These are phyloP conservation scores for Byasa hedistus DNA, from an alignment of 2,888 invertebrate species.

Conservation along the genomic window DNA sequence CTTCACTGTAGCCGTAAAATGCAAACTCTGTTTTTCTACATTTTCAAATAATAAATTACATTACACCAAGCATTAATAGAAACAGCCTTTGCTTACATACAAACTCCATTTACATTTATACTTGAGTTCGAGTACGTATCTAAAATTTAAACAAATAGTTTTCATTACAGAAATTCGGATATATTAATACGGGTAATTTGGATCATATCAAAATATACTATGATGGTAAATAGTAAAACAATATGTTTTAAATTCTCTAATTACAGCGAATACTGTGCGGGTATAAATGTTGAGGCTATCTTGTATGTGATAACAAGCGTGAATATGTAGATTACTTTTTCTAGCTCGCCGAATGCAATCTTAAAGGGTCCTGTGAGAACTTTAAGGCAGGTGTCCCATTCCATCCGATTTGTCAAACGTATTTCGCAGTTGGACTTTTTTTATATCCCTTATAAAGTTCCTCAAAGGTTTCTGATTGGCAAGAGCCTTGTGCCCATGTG, in stretches of 20 bases:
- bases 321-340: conserved; percentile 29
- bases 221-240: not conserved
- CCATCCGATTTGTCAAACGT: conserved; percentile 31
- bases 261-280: not conserved
- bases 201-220: not conserved
- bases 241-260: not conserved
- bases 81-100: not conserved
- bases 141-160: not conserved
- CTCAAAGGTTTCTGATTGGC: conserved; percentile 65
- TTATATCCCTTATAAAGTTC: conserved; percentile 43
- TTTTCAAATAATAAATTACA: conserved; percentile 38
- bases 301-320: conserved; percentile 14
- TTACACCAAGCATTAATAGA: not conserved
- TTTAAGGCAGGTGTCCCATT: conserved; percentile 29
- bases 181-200: not conserved
- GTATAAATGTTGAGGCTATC: conserved; percentile 2
- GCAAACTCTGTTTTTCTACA: conserved; percentile 53
- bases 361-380: conserved; percentile 26
- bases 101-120: too few relatives aligned
- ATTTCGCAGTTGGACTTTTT: conserved; percentile 37
- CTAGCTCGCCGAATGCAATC: conserved; percentile 28
- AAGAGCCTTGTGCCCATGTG: conserved; percentile 45
- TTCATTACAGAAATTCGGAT: not conserved
- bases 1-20: conserved; percentile 68
- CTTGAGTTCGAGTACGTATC: too few relatives aligned